Conservation (phyloP, 2,797 vertebrate genomes). For the Smutsia gigantea region DNA sequence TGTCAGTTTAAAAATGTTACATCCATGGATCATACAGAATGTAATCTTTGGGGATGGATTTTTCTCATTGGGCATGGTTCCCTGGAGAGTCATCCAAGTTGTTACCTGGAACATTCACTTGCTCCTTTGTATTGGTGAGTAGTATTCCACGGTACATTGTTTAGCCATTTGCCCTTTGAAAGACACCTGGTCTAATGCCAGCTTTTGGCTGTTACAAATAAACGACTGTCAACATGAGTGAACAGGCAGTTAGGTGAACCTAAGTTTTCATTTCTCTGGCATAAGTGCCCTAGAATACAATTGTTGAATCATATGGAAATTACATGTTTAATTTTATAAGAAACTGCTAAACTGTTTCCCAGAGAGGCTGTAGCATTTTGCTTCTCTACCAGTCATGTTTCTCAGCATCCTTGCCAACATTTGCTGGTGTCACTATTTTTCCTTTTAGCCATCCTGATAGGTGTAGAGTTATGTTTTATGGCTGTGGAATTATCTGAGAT, state of each 20-base stretch:
- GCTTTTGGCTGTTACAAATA: background rate
- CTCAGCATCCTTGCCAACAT: background rate
- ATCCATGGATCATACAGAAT: background rate
- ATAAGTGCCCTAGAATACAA: background rate
- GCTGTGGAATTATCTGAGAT: background rate
- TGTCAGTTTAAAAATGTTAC: background rate
- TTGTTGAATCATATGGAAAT: slow-evolving; percentile 36
- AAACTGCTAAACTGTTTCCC: background rate
- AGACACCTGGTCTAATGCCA: background rate
- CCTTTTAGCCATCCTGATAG: background rate
- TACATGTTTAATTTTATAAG: slow-evolving; percentile 20
- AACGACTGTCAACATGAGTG: background rate
- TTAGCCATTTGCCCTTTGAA: background rate
- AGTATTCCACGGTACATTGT: background rate
- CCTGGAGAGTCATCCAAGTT: background rate
- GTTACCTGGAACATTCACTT: no score
- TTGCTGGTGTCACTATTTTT: background rate
- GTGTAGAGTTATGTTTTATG: background rate
- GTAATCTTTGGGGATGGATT: background rate
- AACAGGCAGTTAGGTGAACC: background rate
- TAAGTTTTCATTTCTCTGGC: background rate
- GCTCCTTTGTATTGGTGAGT: background rate
- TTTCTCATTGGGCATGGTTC: background rate
- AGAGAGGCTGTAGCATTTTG: background rate
- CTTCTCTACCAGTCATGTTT: background rate